Conservation (phyloP, 2,113 vertebrate species). For the Calypte anna region DNA sequence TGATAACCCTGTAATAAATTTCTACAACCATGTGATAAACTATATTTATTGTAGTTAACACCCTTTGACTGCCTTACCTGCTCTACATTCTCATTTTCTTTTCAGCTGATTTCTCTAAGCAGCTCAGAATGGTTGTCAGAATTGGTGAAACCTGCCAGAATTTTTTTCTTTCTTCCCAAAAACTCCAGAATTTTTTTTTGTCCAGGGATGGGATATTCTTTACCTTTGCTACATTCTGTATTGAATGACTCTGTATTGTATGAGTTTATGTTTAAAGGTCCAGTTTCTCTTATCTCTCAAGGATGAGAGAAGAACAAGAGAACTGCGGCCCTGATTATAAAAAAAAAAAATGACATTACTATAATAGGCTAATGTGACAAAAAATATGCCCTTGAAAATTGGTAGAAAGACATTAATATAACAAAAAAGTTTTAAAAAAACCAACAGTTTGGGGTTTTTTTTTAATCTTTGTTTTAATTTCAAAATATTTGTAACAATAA, state of each 20-base stretch:
- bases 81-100: neutral
- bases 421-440: neutral
- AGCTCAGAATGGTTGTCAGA: conserved; percentile 38
- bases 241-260: neutral
- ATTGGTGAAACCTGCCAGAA: conserved; percentile 23
- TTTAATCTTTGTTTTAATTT: neutral
- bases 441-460: neutral
- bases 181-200: neutral
- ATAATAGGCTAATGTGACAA: neutral
- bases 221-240: neutral
- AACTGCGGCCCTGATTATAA: neutral
- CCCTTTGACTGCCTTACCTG: conserved; percentile 24
- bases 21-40: conserved; percentile 53
- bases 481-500: neutral
- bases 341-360: neutral
- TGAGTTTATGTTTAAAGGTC: neutral
- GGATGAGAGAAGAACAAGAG: neutral
- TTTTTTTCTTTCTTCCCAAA: neutral
- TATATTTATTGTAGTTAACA: conserved; percentile 48
- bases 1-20: conserved; percentile 52
- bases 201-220: neutral
- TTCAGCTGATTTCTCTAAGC: conserved; percentile 31
- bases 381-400: neutral
- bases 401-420: neutral
- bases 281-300: neutral